A percentile compares a stretch with the other conserved stretches of the same genome.
phyloP scores from a whole-genome alignment of 2,113 vertebrate species.

The Emydocephalus ijimae region DNA sequence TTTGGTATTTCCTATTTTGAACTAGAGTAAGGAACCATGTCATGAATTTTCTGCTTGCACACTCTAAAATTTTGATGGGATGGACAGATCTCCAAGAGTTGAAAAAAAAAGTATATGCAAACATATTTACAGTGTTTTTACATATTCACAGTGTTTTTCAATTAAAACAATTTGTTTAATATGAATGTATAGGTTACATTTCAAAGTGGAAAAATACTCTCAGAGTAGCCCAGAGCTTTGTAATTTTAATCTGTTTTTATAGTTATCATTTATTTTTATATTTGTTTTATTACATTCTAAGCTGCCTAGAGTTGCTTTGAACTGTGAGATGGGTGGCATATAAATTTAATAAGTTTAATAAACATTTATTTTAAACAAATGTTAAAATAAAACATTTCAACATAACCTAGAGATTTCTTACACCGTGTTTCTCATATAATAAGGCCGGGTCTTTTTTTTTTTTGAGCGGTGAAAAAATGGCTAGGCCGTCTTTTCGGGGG shows the following conservation, averaged over 20 bases:
- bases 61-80: not conserved
- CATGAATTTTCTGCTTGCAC: not conserved
- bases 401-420: not conserved
- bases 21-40: not conserved
- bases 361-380: no score
- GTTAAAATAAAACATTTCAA: not conserved
- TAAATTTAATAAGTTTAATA: not conserved
- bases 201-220: not conserved
- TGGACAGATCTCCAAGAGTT: not conserved
- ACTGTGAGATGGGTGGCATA: not conserved
- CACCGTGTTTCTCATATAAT: no score
- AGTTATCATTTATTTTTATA: not conserved
- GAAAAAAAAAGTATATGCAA: not conserved
- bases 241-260: not conserved
- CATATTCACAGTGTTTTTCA: not conserved
- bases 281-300: not conserved
- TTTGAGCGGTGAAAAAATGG: no score
- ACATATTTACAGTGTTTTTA: not conserved
- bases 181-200: not conserved
- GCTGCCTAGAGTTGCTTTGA: not conserved
- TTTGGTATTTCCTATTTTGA: not conserved
- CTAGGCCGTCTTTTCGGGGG: no score
- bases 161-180: not conserved
- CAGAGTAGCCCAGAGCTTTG: not conserved
- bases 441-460: no score